Conservation (phyloP, 23 tunicate species). For the Ascidia mentula region DNA sequence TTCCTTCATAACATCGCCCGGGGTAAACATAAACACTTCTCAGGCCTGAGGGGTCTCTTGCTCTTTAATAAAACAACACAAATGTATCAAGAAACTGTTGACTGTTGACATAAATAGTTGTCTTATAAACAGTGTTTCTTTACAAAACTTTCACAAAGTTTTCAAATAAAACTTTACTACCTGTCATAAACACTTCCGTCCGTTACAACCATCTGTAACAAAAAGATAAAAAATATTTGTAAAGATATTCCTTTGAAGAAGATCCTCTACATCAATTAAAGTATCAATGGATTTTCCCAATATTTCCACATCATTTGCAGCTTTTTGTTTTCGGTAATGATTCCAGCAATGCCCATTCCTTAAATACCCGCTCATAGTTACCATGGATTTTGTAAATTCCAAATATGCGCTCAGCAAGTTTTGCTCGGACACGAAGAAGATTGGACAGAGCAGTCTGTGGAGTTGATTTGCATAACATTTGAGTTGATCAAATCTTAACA, state of each 20-base stretch:
- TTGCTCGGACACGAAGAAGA: slow-evolving; percentile 77
- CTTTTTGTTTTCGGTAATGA: slow-evolving; percentile 43
- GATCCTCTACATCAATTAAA: slow-evolving; percentile 84
- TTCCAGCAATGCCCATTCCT: slow-evolving; percentile 87
- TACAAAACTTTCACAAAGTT: too few species aligned
- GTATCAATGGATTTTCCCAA: slow-evolving; percentile 71
- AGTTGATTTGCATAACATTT: slow-evolving; percentile 66
- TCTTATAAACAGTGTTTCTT: too few species aligned
- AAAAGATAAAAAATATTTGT: too few species aligned
- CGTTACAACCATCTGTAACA: neutral
- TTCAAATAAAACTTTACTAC: too few species aligned
- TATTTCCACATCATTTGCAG: slow-evolving; percentile 48
- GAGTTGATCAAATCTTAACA: slow-evolving; percentile 66
- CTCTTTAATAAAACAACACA: too few species aligned
- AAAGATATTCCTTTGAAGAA: slow-evolving; percentile 74
- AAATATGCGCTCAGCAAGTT: slow-evolving; percentile 84
- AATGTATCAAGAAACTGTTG: too few species aligned
- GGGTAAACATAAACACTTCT: slow-evolving; percentile 54
- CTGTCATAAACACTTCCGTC: slow-evolving; percentile 3
- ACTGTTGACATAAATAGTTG: too few species aligned
- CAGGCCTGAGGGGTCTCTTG: slow-evolving; percentile 52
- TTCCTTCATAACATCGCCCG: slow-evolving; percentile 23
- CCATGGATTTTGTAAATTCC: slow-evolving; percentile 88
- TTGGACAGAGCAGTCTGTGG: slow-evolving; percentile 58
- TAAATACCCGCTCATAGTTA: slow-evolving; percentile 73